Base-by-base conservation (phyloP, 2,113 vertebrate genomes). In the Gymnobelideus leadbeateri region DNA sequence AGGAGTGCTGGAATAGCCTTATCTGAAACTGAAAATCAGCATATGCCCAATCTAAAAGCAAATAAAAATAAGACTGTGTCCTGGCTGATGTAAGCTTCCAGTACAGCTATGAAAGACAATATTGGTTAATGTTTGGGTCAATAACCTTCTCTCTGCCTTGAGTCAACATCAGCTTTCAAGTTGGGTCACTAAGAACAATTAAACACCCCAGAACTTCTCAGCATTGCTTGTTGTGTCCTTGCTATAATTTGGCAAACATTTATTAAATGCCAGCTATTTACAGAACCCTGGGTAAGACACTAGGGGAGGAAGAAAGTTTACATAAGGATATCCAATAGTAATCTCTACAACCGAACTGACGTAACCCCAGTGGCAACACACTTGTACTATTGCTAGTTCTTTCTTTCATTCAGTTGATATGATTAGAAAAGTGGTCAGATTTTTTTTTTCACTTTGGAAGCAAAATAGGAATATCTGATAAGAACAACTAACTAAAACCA, bases 141-240 rank as follows among this genome's bases (percentile, higher is more conserved):
- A 97, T 96, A 97, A 97, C 94, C 97, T 98, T 95, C 53, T 96
- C 91, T 68, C 93, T 53, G 89, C 52, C 91, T 28, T 21, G 24
- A 94, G 61, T 31, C 89, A 84, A 49, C 37, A 89, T 92, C 94
- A 93, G 0, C 68, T 26, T 52, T 89, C 91, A 77, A 89, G 52
- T 23, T 89, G 91, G 94, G 95, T 91, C 49, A 51, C 68, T 51
- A 43, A 95, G 46, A 90, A 50, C 95, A 97, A 31, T 52, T 97
- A 93, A 93, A 93, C 92, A 68, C 46, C 54, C 55, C 46, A 14
- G 57, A 43, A 21, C 54, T 93, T 94, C 53, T 31, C 51, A 1
- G 8, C 49, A 46, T 8, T 50, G 16, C 31, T 51, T 54, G 51
- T 31, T 51, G 23, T 53, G 47, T 31, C 52, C 91, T 93, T 6